Percentiles rank a stretch among this genome's conserved stretches.
Conservation (phyloP, 2,888 invertebrate species). For the Microchrysa polita region DNA sequence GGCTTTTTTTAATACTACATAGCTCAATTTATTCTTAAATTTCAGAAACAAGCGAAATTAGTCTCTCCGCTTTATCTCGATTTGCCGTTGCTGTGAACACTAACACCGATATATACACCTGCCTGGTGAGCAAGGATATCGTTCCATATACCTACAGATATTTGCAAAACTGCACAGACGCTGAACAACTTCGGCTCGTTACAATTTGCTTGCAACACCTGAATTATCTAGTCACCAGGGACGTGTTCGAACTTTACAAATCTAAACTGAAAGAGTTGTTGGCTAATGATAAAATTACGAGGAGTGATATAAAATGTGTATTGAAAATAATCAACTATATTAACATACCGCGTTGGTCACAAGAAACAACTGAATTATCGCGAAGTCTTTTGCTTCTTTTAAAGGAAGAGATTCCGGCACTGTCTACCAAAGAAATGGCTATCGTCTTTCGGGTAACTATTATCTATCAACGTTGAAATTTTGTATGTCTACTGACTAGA, state of each 20-base stretch:
- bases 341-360: conserved; percentile 65
- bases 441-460: conserved; percentile 60
- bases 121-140: conserved; percentile 61
- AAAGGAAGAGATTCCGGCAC: conserved; percentile 58
- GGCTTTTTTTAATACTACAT: neutral
- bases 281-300: conserved; percentile 55
- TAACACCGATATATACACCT: conserved; percentile 62
- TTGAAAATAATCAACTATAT: conserved; percentile 63
- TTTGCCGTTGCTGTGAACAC: conserved; percentile 63
- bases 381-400: conserved; percentile 62
- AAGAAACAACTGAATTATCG: conserved; percentile 59
- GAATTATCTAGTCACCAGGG: conserved; percentile 60
- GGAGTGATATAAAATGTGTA: conserved; percentile 54
- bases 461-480: neutral
- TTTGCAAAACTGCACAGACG: conserved; percentile 58
- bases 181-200: conserved; percentile 63
- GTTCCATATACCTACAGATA: conserved; percentile 61
- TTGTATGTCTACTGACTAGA: conserved; percentile 12
- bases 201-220: conserved; percentile 66
- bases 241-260: conserved; percentile 62
- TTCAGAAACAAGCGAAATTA: conserved; percentile 55
- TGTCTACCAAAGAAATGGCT: conserved; percentile 63
- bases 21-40: neutral
- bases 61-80: conserved; percentile 62
- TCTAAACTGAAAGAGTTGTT: conserved; percentile 60